Percentiles rank a stretch among this genome's conserved stretches.
Evolutionary conservation across 2,797 vertebrate genomes (phyloP).

Genomic region (Ctenopoma kingsleyae): DNA sequence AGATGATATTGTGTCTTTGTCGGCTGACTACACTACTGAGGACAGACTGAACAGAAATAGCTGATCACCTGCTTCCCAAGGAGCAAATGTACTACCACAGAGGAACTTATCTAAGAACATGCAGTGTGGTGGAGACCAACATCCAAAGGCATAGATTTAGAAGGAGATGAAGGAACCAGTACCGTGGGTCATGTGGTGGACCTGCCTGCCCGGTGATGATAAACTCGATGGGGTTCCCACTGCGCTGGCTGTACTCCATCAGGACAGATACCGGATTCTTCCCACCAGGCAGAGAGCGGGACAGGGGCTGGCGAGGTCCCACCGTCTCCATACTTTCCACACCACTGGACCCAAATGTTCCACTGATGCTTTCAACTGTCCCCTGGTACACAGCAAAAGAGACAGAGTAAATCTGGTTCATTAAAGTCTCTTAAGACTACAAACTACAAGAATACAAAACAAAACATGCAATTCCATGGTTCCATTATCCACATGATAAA

Average conservation of each 20-base stretch:
- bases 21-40: constrained; percentile 54
- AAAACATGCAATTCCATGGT: too few relatives aligned
- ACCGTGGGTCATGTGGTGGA: constrained; percentile 96
- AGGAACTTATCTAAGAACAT: not conserved
- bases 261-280: constrained; percentile 95
- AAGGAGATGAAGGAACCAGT: constrained; percentile 43
- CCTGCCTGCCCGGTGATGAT: constrained; percentile 93
- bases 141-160: constrained; percentile 16
- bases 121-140: constrained; percentile 1
- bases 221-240: constrained; percentile 91
- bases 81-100: constrained; percentile 11
- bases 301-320: constrained; percentile 76
- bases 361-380: constrained; percentile 43
- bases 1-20: constrained; percentile 46
- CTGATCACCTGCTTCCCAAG: constrained; percentile 20
- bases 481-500: too few relatives aligned
- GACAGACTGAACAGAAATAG: constrained; percentile 46
- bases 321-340: constrained; percentile 52
- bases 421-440: not conserved
- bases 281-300: constrained; percentile 87
- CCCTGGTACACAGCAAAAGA: constrained; percentile 44
- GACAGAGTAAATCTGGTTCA: not conserved
- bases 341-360: constrained; percentile 14
- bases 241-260: constrained; percentile 95
- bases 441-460: not conserved